These are phyloP conservation scores for Trochalopteron elliotii DNA, from an alignment of 2,113 vertebrate species.

Conservation along the genomic window DNA sequence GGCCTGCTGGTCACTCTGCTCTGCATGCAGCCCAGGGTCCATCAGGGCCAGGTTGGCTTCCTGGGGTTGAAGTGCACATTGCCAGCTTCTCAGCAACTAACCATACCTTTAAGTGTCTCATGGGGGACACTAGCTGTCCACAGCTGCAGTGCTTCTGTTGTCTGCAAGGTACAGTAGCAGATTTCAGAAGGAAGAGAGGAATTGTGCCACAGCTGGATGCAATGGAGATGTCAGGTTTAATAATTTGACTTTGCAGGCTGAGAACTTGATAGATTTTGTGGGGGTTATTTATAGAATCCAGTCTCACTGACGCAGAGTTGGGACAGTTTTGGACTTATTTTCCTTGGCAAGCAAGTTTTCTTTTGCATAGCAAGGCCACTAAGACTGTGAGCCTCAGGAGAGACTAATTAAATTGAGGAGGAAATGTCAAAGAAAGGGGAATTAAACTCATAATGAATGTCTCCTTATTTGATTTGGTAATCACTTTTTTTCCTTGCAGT, in stretches of 20 bases:
- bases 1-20: not conserved
- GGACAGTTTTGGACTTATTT: constrained; percentile 44
- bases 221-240: constrained; percentile 67
- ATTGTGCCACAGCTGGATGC: constrained; percentile 11
- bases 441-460: constrained; percentile 19
- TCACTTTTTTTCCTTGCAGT: not conserved
- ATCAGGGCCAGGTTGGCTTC: not conserved
- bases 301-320: constrained; percentile 25
- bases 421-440: constrained; percentile 21
- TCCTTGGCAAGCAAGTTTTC: constrained; percentile 38
- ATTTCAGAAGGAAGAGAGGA: constrained; percentile 15
- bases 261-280: constrained; percentile 59
- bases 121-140: not conserved
- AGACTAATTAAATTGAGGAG: constrained; percentile 26
- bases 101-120: not conserved
- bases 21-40: not conserved
- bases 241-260: constrained; percentile 49
- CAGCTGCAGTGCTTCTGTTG: not conserved
- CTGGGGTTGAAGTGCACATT: not conserved
- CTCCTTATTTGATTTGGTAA: constrained; percentile 17
- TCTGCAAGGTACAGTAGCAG: not conserved
- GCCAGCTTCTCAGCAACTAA: no score
- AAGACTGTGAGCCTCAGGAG: constrained; percentile 11
- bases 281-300: constrained; percentile 65
- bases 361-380: not conserved